Evolutionary conservation across 2,113 vertebrate genomes (phyloP).

Genomic region (Aspiorhynchus laticeps): DNA sequence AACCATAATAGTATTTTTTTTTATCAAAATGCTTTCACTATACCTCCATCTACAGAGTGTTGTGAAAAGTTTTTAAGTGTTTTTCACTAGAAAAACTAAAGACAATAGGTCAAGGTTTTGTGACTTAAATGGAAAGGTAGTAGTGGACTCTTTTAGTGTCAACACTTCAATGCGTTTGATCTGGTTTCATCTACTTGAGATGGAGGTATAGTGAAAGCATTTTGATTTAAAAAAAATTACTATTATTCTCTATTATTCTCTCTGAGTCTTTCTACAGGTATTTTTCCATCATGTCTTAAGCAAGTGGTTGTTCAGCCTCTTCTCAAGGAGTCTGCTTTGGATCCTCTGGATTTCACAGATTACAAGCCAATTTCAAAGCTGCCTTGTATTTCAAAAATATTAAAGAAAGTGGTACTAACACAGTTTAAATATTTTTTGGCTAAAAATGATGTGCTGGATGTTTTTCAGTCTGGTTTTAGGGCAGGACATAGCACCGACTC

Average conservation of each 20-base stretch:
- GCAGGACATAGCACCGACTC: not conserved
- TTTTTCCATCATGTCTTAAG: too few relatives aligned
- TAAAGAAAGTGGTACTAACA: not conserved
- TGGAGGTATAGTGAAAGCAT: too few relatives aligned
- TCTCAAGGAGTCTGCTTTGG: too few relatives aligned
- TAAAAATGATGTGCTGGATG: not conserved
- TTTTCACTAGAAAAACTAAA: too few relatives aligned
- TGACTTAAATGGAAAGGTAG: too few relatives aligned
- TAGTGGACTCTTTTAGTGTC: not conserved
- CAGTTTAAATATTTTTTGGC: not conserved
- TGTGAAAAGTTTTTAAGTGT: too few relatives aligned
- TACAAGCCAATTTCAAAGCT: not conserved
- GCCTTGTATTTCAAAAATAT: not conserved
- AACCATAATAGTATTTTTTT: not conserved
- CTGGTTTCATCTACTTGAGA: not conserved
- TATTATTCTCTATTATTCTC: too few relatives aligned
- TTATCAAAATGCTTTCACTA: not conserved
- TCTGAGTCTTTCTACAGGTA: too few relatives aligned
- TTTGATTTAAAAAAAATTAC: too few relatives aligned
- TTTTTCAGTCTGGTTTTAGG: not conserved
- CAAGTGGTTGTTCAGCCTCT: too few relatives aligned
- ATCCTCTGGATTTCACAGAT: too few relatives aligned
- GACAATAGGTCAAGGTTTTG: too few relatives aligned
- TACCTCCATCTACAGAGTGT: not conserved
- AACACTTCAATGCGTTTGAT: not conserved